These are phyloP conservation scores for Myxocyprinus asiaticus DNA, from an alignment of 2,113 vertebrate genomes.

Conservation along the genomic window DNA sequence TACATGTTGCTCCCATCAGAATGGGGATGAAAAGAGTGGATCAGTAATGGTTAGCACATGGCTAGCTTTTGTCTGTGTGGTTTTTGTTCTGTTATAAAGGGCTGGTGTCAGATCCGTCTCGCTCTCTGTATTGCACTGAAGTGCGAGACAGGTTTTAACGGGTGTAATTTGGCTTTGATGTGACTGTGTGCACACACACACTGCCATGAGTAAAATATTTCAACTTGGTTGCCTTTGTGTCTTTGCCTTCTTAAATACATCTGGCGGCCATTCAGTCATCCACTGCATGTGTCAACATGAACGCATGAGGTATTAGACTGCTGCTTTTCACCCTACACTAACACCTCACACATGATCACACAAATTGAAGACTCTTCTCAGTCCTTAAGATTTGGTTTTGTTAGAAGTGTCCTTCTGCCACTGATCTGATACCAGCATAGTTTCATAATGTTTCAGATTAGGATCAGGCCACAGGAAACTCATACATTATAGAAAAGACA, in stretches of 20 bases:
- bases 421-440: background rate
- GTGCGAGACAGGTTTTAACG: constrained; percentile 78
- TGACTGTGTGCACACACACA: constrained; percentile 65
- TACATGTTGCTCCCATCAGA: constrained; percentile 78
- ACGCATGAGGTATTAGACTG: constrained; percentile 67
- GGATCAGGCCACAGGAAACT: background rate
- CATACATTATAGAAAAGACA: background rate
- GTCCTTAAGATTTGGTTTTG: background rate
- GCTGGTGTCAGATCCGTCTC: constrained; percentile 70
- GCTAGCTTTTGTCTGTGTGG: constrained; percentile 75
- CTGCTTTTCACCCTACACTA: constrained; percentile 60
- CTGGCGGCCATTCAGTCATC: constrained; percentile 70
- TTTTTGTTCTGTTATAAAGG: constrained; percentile 72
- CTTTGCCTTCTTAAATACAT: constrained; percentile 64
- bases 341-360: constrained; percentile 62
- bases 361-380: background rate
- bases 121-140: constrained; percentile 53
- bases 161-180: constrained; percentile 78
- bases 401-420: background rate
- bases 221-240: constrained; percentile 55
- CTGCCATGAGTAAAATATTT: constrained; percentile 55
- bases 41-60: constrained; percentile 80
- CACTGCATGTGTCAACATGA: constrained; percentile 63
- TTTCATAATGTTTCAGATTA: background rate
- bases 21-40: constrained; percentile 50